Evolutionary conservation across 1,140 invertebrate species (phyloP), one percentile per base, ranked within the genome.

Genomic region (Penaeus chinensis): DNA sequence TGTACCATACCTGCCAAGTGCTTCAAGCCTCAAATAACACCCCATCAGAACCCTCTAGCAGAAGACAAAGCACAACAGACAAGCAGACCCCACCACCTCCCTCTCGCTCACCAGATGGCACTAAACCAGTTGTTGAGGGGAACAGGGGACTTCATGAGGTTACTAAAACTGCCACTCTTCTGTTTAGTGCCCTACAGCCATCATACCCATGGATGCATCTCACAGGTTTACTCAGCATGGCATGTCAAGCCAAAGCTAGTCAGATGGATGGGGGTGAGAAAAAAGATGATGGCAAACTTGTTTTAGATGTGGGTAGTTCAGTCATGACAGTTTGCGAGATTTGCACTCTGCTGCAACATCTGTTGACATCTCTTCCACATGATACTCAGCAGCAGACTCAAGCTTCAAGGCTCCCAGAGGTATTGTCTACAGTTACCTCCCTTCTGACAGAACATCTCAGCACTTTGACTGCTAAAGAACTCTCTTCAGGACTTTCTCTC

Each of bases 151-250:
- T 88, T 61, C 91, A 92, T 78, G 94, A 94, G 90, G 90, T 97
- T 10, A 93, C 96, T 10, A 97, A 97, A 93, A 96, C 96, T 20
- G 96, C 96, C 1, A 98, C 97, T 92, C 92, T 98, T 42, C 91
- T 98, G 24, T 96, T 98, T 91, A 95, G 95, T 60, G 96, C 96
- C 2, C 93, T 98, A 78, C 96, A 98, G 91, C 95, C 96, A 2
- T 95, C 95, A 77, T 98, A 97, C 91, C 95, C 98, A 76, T 98
- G 97, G 97, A 78, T 89, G 32, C 85, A 87, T 61, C 85, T 90
- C 16, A 81, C 85, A 27, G 83, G 82, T 19, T 76, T 84, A n/a
- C 77, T 89, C 27, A 82, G 85, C 11, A 63, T 84, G 69, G 83
- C 85, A 66, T 88, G 89, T 80, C 32, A 76, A 11, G 69, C 76